phyloP scores from a whole-genome alignment of 2,888 invertebrate species.

The Apamea sordens region DNA sequence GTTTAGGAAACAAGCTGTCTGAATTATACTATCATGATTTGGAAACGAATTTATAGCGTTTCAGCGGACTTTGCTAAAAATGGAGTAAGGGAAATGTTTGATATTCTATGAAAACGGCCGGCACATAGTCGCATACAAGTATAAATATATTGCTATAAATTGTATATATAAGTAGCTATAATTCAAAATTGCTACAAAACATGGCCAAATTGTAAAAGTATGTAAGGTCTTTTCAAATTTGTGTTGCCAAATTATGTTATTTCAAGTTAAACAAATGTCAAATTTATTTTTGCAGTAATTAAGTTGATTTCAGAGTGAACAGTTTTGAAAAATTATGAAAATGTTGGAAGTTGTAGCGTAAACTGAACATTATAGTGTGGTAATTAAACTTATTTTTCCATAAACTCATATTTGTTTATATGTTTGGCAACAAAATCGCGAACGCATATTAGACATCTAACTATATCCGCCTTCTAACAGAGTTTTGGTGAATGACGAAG shows the following conservation, averaged over 20 bases:
- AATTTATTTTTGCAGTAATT: too few relatives aligned
- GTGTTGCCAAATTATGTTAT: too few relatives aligned
- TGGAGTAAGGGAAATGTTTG: not conserved
- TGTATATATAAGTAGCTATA: not conserved
- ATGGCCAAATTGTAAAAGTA: not conserved
- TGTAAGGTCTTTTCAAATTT: too few relatives aligned
- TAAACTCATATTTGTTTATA: too few relatives aligned
- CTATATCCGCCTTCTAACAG: not conserved
- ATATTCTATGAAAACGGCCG: not conserved
- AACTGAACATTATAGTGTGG: too few relatives aligned
- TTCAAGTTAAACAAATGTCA: too few relatives aligned
- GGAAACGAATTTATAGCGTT: constrained; percentile 28
- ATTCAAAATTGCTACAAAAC: not conserved
- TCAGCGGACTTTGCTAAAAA: not conserved
- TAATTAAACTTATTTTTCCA: too few relatives aligned
- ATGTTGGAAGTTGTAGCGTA: too few relatives aligned
- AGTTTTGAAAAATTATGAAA: too few relatives aligned
- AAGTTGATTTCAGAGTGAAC: too few relatives aligned
- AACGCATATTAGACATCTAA: too few relatives aligned
- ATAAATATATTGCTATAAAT: not conserved
- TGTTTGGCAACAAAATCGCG: too few relatives aligned
- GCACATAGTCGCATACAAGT: not conserved
- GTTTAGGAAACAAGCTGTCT: constrained; percentile 30
- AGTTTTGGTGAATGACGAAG: not conserved
- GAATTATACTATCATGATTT: constrained; percentile 44